Base-by-base conservation (phyloP, 1,140 invertebrate species). In the Mylabris phalerata region DNA sequence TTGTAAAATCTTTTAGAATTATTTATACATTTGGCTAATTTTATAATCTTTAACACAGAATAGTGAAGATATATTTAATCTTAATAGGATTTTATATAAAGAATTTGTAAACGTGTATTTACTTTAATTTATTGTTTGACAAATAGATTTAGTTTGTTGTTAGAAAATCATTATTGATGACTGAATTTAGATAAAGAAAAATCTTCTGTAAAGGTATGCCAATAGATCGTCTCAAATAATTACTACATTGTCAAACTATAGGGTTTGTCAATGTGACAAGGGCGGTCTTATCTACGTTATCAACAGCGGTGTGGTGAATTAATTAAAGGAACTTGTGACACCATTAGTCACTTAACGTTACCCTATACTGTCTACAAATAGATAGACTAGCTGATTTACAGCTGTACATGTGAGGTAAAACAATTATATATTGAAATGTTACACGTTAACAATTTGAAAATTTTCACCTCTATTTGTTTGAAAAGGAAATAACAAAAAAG, bases 261-360 rank as follows among this genome's bases (percentile, higher is more conserved):
- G 51, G 51, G 51, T 54, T 54, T 54, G 51, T 54, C 51, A 54
- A 32, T 54, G 51, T 54, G 51, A 54, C 51, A 54, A 65, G 56
- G 50, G 55, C 47, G 60, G 60, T 50, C 57, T 68, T 70, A 68
- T 70, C 64, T 67, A 57, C 52, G 60, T 68, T 70, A 70, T 70
- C 68, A 67, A 61, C 65, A 57, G 61, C 59, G 63, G 63, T 63
- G 63, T 67, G 67, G 68, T 68, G 67, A 70, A 70, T 70, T 70
- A 70, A 70, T 70, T 70, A 70, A 68, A 67, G 66, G 60, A 60
- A 57, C 60, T 67, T 64, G 62, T 68, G 68, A 70, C 68, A 70
- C 66, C 66, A 70, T 70, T 70, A 70, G 66, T 70, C 68, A 70
- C 68, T 70, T 70, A 70, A 55, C 57, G 56, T 61, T 61, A 50